phyloP scores from a whole-genome alignment of 1,140 invertebrate genomes.

The Euwallacea fornicatus region DNA sequence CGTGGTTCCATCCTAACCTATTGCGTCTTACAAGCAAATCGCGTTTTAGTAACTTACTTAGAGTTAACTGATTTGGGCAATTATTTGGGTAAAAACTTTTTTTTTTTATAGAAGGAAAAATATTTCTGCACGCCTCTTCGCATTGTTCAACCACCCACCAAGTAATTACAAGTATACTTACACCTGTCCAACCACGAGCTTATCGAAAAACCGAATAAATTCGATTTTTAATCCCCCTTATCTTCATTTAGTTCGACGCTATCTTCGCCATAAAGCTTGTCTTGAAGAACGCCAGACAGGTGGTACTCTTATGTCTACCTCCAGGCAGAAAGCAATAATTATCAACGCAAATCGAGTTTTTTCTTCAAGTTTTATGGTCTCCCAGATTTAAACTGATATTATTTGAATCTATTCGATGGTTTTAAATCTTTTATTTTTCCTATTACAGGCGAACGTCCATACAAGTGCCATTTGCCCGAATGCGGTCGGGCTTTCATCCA shows the following conservation, averaged over 20 bases:
- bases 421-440: conserved; percentile 9
- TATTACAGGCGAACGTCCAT: conserved; percentile 89
- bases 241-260: not conserved
- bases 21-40: too few species aligned
- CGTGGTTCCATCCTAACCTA: too few species aligned
- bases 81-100: too few species aligned
- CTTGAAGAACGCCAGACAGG: not conserved
- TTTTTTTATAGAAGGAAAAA: not conserved
- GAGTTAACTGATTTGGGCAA: too few species aligned
- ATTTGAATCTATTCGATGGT: not conserved
- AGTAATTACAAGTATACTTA: not conserved
- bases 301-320: not conserved
- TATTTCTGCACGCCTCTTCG: not conserved
- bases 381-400: too few species aligned
- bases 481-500: conserved; percentile 96
- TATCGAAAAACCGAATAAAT: conserved; percentile 6
- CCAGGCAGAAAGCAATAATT: not conserved
- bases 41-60: too few species aligned
- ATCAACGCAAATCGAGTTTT: too few species aligned
- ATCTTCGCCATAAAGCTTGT: too few species aligned
- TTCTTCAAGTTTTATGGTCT: too few species aligned
- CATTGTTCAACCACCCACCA: not conserved
- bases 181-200: conserved; percentile 3
- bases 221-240: not conserved
- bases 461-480: conserved; percentile 94